Percentiles rank a stretch among this genome's conserved stretches.
phyloP scores from a whole-genome alignment of 2,797 vertebrate genomes.

The Luscinia megarhynchos region DNA sequence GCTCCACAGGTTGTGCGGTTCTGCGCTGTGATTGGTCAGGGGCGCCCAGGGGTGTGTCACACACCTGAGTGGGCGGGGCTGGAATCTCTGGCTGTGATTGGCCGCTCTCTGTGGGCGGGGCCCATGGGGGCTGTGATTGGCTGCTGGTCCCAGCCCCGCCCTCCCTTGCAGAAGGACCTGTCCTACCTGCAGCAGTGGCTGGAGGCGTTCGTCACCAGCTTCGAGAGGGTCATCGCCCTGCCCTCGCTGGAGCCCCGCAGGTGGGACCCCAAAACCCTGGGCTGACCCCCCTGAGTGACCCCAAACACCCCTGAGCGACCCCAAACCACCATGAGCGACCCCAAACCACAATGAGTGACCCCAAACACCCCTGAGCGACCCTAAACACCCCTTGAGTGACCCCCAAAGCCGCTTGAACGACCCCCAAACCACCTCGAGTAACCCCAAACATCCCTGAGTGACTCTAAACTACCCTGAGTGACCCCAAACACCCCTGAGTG shows the following conservation, averaged over 20 bases:
- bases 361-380: background rate
- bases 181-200: constrained; percentile 93
- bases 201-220: constrained; percentile 88
- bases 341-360: background rate
- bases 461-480: too few species aligned
- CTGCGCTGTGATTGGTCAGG: background rate
- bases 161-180: constrained; percentile 87
- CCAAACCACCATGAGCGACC: background rate
- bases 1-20: background rate
- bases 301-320: background rate
- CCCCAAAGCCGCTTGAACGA: too few species aligned
- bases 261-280: constrained; percentile 60
- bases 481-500: too few species aligned
- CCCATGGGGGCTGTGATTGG: background rate
- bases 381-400: too few species aligned
- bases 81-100: background rate
- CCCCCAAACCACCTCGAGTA: too few species aligned
- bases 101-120: fast-evolving
- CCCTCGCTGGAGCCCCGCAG: constrained; percentile 88
- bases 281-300: background rate
- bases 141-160: background rate
- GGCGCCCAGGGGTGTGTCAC: background rate
- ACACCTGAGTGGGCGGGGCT: background rate
- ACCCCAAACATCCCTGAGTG: background rate
- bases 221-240: constrained; percentile 89